Evolutionary conservation across 2,797 vertebrate genomes (phyloP).

Genomic region (Gymnothorax javanicus): DNA sequence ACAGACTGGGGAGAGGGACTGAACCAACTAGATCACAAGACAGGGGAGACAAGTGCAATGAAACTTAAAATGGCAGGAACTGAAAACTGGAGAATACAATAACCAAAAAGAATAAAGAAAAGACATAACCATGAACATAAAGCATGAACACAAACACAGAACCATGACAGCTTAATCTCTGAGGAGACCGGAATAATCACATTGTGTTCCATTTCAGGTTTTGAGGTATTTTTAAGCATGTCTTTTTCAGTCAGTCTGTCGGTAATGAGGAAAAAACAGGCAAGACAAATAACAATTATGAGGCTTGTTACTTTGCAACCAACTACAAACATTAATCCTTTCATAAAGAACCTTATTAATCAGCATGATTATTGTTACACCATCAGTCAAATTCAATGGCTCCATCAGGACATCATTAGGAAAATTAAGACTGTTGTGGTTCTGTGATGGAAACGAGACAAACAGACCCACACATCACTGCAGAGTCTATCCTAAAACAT

Average conservation of each 20-base stretch:
- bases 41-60: too few species aligned
- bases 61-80: too few species aligned
- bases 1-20: too few species aligned
- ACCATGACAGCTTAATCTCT: too few species aligned
- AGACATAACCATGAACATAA: too few species aligned
- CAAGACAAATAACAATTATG: not conserved
- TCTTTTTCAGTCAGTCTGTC: not conserved
- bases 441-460: not conserved
- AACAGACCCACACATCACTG: not conserved
- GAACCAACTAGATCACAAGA: too few species aligned
- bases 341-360: slow-evolving; percentile 1
- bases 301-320: not conserved
- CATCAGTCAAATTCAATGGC: not conserved
- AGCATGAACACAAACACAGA: too few species aligned
- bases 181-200: not conserved
- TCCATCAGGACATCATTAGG: not conserved
- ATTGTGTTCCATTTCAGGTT: not conserved
- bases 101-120: too few species aligned
- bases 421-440: not conserved
- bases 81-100: too few species aligned
- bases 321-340: not conserved
- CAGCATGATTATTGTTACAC: not conserved
- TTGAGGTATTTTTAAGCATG: not conserved
- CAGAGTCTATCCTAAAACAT: not conserved
- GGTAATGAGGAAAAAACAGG: not conserved